Evolutionary conservation across 53 echinoderm and acorn worm species (phyloP).

Genomic region (Zoroaster sp.): DNA sequence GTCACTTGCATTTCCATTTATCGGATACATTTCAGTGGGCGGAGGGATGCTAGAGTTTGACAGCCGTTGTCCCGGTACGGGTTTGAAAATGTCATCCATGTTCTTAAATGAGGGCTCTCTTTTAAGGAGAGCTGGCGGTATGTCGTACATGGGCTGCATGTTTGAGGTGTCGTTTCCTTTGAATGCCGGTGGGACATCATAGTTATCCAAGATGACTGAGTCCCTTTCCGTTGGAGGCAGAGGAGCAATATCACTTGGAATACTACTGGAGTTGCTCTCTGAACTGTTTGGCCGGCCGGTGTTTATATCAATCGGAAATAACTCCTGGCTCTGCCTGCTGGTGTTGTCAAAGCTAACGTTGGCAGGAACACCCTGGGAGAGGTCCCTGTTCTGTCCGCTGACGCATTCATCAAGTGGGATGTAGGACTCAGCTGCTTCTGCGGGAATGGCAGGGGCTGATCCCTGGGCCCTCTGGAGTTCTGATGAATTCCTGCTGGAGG

Average conservation of each 20-base stretch:
- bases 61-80: conserved; percentile 47
- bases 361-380: conserved; percentile 46
- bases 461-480: background rate
- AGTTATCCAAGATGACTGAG: background rate
- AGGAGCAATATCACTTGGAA: conserved; percentile 67
- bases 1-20: conserved; percentile 20
- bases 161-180: background rate
- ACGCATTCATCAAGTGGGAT: conserved; percentile 71
- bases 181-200: conserved; percentile 19
- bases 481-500: background rate
- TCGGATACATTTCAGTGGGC: conserved; percentile 12
- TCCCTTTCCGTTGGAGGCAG: conserved; percentile 58
- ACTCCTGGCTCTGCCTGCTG: background rate
- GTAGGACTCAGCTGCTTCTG: conserved; percentile 65
- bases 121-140: conserved; percentile 28
- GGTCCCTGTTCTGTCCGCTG: conserved; percentile 25
- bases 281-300: conserved; percentile 21
- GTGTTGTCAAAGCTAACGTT: background rate
- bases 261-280: conserved; percentile 62
- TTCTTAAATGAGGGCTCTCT: background rate
- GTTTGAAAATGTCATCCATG: conserved; percentile 37
- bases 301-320: background rate
- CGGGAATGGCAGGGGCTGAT: background rate
- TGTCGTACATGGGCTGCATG: conserved; percentile 46
- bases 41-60: background rate